These are phyloP conservation scores for Craniophora ligustri DNA, from an alignment of 2,888 invertebrate species.

Conservation along the genomic window DNA sequence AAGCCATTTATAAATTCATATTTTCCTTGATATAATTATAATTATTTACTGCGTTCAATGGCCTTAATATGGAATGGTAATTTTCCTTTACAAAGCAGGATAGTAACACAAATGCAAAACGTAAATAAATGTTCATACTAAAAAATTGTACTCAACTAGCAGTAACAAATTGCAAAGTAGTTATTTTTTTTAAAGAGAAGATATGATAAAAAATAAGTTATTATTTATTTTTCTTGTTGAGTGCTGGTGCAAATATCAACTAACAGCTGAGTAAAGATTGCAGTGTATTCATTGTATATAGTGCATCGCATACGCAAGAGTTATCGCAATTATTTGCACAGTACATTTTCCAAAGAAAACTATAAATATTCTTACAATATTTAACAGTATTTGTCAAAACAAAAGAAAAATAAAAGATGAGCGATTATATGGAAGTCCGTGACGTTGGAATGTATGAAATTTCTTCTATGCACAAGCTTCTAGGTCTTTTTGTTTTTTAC, in stretches of 20 bases:
- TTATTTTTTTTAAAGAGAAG: too few species aligned
- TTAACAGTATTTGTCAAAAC: too few species aligned
- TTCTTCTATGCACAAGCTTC: too few species aligned
- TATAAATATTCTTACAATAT: not conserved
- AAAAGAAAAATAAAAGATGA: too few species aligned
- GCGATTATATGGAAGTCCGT: too few species aligned
- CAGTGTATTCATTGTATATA: conserved; percentile 5
- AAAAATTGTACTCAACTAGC: too few species aligned
- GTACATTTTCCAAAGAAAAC: conserved; percentile 26
- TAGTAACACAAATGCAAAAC: not conserved
- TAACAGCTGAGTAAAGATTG: conserved; percentile 5
- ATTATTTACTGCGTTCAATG: not conserved
- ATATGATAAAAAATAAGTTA: too few species aligned
- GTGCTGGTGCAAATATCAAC: not conserved
- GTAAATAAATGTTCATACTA: too few species aligned
- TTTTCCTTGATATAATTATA: not conserved
- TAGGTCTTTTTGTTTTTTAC: too few species aligned
- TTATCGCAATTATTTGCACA: conserved; percentile 16
- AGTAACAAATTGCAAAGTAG: too few species aligned
- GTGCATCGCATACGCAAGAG: conserved; percentile 8
- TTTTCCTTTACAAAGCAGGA: not conserved
- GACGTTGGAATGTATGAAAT: too few species aligned
- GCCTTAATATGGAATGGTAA: too few species aligned
- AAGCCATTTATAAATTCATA: not conserved
- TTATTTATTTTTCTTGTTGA: not conserved